Evolutionary conservation across 2,797 vertebrate species (phyloP).

Genomic region (Scarus forsteni): DNA sequence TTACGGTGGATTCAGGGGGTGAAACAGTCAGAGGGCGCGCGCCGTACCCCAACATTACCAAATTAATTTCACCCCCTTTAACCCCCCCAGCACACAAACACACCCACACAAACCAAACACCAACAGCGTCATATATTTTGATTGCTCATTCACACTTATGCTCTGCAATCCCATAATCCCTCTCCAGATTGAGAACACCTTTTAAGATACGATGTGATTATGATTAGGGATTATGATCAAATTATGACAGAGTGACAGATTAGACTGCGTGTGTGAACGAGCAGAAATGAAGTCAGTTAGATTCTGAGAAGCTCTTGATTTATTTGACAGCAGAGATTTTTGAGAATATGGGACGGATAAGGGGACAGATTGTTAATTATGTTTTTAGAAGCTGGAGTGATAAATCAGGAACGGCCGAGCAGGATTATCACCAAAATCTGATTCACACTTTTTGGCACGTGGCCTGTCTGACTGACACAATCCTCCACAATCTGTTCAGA

Average conservation of each 20-base stretch:
- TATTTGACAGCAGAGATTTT: too few relatives aligned
- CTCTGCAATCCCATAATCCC: constrained; percentile 82
- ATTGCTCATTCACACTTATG: constrained; percentile 63
- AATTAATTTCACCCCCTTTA: constrained; percentile 68
- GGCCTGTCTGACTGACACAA: not conserved
- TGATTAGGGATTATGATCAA: constrained; percentile 82
- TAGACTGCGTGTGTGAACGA: constrained; percentile 56
- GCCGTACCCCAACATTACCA: constrained; percentile 65
- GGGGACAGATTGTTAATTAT: not conserved
- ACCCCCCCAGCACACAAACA: constrained; percentile 13
- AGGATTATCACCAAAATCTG: not conserved
- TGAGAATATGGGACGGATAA: not conserved
- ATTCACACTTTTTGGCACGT: not conserved
- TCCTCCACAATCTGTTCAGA: not conserved
- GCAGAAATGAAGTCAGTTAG: not conserved
- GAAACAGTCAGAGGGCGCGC: constrained; percentile 36
- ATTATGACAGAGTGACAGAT: constrained; percentile 83
- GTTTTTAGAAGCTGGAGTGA: not conserved
- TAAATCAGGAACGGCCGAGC: not conserved
- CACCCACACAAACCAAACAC: constrained; percentile 22
- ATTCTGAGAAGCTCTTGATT: not conserved
- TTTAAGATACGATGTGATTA: constrained; percentile 82
- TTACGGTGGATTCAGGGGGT: constrained; percentile 59
- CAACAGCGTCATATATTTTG: constrained; percentile 56
- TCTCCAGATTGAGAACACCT: constrained; percentile 86